Conservation (phyloP, 2,797 vertebrate genomes). For the Tapirus indicus region DNA sequence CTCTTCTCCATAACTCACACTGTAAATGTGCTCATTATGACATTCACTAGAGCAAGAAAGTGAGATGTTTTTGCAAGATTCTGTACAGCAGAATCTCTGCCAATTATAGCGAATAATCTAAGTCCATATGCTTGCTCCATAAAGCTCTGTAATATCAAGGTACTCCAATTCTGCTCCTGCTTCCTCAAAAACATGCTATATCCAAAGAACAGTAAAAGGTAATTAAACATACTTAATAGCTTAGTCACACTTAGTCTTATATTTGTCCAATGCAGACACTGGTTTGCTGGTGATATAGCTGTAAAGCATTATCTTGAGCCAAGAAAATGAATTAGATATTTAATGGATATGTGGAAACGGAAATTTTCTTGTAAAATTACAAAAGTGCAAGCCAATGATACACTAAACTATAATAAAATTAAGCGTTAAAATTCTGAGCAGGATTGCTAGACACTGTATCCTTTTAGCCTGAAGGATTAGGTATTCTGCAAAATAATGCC, state of each 20-base stretch:
- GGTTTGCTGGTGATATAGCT: conserved; percentile 79
- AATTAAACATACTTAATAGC: conserved; percentile 86
- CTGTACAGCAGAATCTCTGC: conserved; percentile 68
- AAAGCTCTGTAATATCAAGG: conserved; percentile 56
- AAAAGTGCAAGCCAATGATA: conserved; percentile 81
- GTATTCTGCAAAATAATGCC: conserved; percentile 57
- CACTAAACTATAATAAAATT: conserved; percentile 82
- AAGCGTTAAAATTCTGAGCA: conserved; percentile 84
- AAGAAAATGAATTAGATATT: conserved; percentile 86
- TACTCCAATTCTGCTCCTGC: conserved; percentile 67
- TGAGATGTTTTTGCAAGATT: conserved; percentile 77
- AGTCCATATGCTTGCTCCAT: conserved; percentile 68
- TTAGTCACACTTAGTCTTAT: conserved; percentile 83
- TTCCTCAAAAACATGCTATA: conserved; percentile 70
- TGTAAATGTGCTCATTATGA: conserved; percentile 75
- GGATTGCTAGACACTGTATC: conserved; percentile 50
- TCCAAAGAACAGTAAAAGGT: conserved; percentile 82
- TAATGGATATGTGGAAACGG: conserved; percentile 86
- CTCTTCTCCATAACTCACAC: conserved; percentile 74
- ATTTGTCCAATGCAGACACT: conserved; percentile 82
- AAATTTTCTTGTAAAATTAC: conserved; percentile 87
- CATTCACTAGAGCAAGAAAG: conserved; percentile 78
- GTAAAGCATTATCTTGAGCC: conserved; percentile 77
- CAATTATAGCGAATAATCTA: conserved; percentile 74
- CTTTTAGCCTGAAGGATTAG: conserved; percentile 18